A percentile compares a stretch with the other conserved stretches of the same genome.
phyloP scores from a whole-genome alignment of 2,113 vertebrate genomes.

The Austrofundulus limnaeus region DNA sequence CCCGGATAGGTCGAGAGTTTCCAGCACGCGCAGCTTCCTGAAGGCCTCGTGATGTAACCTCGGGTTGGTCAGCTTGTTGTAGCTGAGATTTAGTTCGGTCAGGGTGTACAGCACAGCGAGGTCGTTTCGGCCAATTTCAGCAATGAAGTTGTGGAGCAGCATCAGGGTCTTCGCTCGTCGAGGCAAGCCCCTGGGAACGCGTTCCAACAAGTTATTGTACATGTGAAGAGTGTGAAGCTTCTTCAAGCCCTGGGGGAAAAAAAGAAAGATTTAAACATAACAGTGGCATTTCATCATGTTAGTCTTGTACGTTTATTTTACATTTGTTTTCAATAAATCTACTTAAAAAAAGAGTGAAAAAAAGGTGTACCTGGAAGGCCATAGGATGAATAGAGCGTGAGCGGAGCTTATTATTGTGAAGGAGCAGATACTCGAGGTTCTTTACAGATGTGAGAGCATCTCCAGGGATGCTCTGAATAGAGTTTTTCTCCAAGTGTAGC shows the following conservation, averaged over 20 bases:
- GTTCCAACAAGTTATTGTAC: conserved; percentile 94
- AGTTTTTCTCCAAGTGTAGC: conserved; percentile 95
- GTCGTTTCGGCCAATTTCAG: conserved; percentile 90
- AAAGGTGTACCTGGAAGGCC: conserved; percentile 81
- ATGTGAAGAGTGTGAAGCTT: conserved; percentile 95
- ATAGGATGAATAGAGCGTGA: conserved; percentile 86
- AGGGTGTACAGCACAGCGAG: conserved; percentile 89
- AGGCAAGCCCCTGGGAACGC: conserved; percentile 89
- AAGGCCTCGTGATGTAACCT: conserved; percentile 91
- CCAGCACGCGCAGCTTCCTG: conserved; percentile 89
- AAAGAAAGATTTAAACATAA: not conserved
- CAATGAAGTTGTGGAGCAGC: conserved; percentile 93
- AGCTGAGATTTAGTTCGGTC: conserved; percentile 95
- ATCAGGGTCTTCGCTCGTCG: conserved; percentile 93
- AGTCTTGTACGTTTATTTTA: not conserved
- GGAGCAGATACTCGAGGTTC: conserved; percentile 93
- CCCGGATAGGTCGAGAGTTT: conserved; percentile 90
- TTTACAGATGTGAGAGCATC: conserved; percentile 86
- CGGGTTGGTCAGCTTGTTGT: conserved; percentile 89
- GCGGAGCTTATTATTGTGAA: conserved; percentile 93
- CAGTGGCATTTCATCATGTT: not conserved
- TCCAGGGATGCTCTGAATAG: conserved; percentile 83
- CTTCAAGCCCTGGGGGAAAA: conserved; percentile 83
- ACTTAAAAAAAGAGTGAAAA: not conserved
- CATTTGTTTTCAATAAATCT: not conserved